Evolutionary conservation across 1,140 invertebrate genomes (phyloP).

Genomic region (Stegodyphus dumicola): DNA sequence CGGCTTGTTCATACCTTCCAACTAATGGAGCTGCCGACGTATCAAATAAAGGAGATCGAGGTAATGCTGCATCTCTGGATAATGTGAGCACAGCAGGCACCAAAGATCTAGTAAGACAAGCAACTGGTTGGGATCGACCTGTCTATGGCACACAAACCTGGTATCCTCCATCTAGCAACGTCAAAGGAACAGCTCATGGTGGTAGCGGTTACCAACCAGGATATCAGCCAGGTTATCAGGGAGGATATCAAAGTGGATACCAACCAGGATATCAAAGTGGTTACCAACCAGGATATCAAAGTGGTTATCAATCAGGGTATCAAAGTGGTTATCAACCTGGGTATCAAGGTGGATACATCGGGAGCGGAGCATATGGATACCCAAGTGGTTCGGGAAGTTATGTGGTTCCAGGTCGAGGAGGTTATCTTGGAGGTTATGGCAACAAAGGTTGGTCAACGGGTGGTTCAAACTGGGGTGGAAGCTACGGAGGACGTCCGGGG

Average conservation of each 20-base stretch:
- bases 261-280: background rate
- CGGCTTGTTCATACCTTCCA: background rate
- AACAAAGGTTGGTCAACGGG: constrained; percentile 4
- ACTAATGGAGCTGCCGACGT: background rate
- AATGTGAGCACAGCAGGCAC: background rate
- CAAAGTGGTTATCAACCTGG: background rate
- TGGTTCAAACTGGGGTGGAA: background rate
- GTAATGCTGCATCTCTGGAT: background rate
- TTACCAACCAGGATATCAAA: background rate
- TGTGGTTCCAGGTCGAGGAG: background rate
- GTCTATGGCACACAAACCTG: background rate
- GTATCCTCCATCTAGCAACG: background rate
- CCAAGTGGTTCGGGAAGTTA: background rate
- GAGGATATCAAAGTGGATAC: background rate
- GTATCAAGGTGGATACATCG: background rate
- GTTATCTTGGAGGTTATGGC: background rate
- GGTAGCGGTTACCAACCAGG: background rate
- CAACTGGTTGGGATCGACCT: background rate
- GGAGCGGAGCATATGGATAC: background rate
- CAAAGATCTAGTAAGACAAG: background rate
- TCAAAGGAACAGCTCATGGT: background rate
- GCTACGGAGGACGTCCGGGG: background rate
- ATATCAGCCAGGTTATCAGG: background rate
- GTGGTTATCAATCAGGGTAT: background rate
- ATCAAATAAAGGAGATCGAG: background rate